Base-by-base conservation (phyloP, 1,140 invertebrate species). In the Ditylenchus dipsaci region DNA sequence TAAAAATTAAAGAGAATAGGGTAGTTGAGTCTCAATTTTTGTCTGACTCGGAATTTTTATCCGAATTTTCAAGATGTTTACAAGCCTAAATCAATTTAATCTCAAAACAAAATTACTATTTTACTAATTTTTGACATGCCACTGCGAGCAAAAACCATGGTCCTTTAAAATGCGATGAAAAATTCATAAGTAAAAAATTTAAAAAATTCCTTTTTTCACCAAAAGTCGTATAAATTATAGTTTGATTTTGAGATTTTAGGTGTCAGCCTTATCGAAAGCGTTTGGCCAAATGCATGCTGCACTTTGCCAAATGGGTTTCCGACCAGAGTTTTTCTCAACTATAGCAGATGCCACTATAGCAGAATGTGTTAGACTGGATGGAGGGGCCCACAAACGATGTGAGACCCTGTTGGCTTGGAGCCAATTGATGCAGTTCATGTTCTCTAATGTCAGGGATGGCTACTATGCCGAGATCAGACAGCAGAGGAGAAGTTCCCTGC, bases 341-440 rank as follows among this genome's bases (percentile, higher is more conserved):
- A 72, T 81, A 11, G 79, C 79, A 23, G 79, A 81, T 66, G 80
- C 79, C 1, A 76, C 74, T 0, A 81, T 82, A 47, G 78, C 79
- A 3, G 79, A 81, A 76, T 81, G 79, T 47, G 79, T 81, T 15
- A 66, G 70, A 64, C 63, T 82, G 17, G 78, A 81, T 58, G 73
- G 71, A 1, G 79, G 79, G 7, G 68, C 80, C 67, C 67, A 76
- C 15, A 80, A 81, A 58, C 29, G 79, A 63, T 81, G 79, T 42
- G 79, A 81, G 56, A 81, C 80, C 21, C 60, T 81, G 33, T 66
- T 79, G 5, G 79, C 79, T 8, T 81, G 79, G 79, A 70, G 65
- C 19, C 80, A 82, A 23, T 65, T 81, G n/a, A 79, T 82, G 68
- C 70, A 70, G 13, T 78, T 68, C 27, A 78, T 76, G 76, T 76